Evolutionary conservation across 23 tunicate genomes (phyloP).

Genomic region (Styela plicata): DNA sequence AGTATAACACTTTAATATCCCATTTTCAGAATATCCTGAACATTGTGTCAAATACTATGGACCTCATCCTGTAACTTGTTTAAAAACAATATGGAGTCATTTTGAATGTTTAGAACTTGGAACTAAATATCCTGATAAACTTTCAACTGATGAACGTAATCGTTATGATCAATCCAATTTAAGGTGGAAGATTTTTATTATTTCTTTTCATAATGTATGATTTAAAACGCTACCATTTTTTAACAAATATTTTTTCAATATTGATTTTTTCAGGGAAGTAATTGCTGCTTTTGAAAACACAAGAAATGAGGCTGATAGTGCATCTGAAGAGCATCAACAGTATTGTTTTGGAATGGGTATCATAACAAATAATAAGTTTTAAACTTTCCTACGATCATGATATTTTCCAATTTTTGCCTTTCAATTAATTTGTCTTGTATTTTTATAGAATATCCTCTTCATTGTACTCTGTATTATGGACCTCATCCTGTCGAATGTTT

Average conservation of each 20-base stretch:
- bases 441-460: not conserved
- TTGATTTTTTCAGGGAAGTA: constrained; percentile 4
- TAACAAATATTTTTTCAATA: not conserved
- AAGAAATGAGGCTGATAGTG: not conserved
- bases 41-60: constrained; percentile 17
- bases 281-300: not conserved
- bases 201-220: not conserved
- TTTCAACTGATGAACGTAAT: not conserved
- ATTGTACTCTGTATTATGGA: constrained; percentile 22
- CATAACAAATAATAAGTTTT: not conserved
- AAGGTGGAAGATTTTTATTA: not conserved
- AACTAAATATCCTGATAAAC: constrained; percentile 20
- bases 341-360: constrained; percentile 21
- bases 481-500: constrained; percentile 33
- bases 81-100: constrained; percentile 11
- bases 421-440: not conserved
- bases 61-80: constrained; percentile 12
- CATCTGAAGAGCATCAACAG: not conserved
- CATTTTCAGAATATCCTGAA: constrained; percentile 6
- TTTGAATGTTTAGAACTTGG: constrained; percentile 16
- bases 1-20: not conserved
- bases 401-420: not conserved
- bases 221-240: not conserved
- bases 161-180: not conserved
- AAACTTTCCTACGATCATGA: no score